These are phyloP conservation scores for Polydrusus pterygomalis DNA, from an alignment of 2,888 invertebrate species.

Conservation along the genomic window DNA sequence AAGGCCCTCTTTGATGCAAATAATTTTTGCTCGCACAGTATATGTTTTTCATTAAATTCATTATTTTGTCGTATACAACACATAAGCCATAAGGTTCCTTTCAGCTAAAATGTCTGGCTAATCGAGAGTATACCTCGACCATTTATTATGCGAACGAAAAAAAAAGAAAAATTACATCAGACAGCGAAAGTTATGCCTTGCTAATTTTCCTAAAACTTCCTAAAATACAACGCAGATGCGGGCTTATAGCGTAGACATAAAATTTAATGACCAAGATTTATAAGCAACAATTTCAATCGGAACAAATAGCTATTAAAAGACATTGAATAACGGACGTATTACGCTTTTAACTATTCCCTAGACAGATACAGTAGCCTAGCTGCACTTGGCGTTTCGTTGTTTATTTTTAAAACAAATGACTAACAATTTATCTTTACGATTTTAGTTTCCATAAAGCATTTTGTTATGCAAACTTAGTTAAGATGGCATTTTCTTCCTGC, in stretches of 20 bases:
- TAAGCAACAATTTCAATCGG: conserved; percentile 26
- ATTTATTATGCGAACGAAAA: conserved; percentile 31
- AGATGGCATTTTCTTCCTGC: no score
- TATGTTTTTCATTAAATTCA: no score
- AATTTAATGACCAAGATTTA: conserved; percentile 18
- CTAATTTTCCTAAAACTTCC: conserved; percentile 24
- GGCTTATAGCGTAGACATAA: conserved; percentile 5
- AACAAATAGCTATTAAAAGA: conserved; percentile 21
- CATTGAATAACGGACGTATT: conserved; percentile 20
- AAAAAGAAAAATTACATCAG: conserved; percentile 16
- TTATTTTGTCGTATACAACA: no score
- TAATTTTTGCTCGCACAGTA: no score
- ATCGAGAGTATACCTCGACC: conserved; percentile 1
- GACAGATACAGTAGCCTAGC: conserved; percentile 5
- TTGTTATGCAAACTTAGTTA: background rate
- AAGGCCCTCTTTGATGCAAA: no score
- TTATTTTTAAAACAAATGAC: conserved; percentile 13
- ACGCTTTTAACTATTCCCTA: conserved; percentile 16
- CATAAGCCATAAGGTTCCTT: no score
- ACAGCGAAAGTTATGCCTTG: background rate
- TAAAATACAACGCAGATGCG: conserved; percentile 28
- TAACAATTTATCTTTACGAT: conserved; percentile 3
- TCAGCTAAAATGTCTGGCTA: background rate
- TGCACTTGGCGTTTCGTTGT: background rate
- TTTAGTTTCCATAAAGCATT: conserved; percentile 15